These are phyloP conservation scores for Sarotherodon lohbergeri DNA, from an alignment of 2,113 vertebrate genomes.

Conservation along the genomic window DNA sequence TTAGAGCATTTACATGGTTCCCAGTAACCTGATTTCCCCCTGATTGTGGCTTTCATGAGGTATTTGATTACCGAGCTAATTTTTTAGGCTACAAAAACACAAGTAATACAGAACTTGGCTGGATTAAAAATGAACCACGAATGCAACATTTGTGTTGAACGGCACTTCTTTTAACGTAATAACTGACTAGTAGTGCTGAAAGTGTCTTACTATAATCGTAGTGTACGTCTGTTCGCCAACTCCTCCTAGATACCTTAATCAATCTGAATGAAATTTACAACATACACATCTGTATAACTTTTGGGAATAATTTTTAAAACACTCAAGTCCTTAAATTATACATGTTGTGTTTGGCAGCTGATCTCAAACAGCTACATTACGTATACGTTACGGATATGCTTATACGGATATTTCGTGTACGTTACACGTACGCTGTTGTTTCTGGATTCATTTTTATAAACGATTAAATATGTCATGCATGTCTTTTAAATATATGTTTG, in stretches of 20 bases:
- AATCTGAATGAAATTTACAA: neutral
- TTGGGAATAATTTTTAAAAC: neutral
- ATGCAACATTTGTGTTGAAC: neutral
- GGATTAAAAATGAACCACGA: neutral
- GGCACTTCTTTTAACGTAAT: neutral
- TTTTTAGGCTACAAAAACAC: neutral
- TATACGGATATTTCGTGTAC: neutral
- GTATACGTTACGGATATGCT: neutral
- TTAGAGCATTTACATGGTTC: slow-evolving; percentile 17
- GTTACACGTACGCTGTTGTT: neutral
- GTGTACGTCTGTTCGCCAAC: neutral
- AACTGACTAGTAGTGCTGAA: neutral
- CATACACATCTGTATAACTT: neutral
- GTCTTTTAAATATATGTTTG: neutral
- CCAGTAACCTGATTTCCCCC: slow-evolving; percentile 14
- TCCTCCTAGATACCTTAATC: neutral
- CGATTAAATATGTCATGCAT: neutral
- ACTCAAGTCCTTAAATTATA: neutral
- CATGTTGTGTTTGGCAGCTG: neutral
- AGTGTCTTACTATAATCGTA: neutral
- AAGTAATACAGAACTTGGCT: neutral
- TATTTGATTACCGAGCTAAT: slow-evolving; percentile 15
- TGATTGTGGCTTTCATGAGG: neutral
- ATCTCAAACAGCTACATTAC: neutral
- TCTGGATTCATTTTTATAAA: neutral